Base-by-base conservation (phyloP, 2,888 invertebrate species). In the Ennomos quercinarius region DNA sequence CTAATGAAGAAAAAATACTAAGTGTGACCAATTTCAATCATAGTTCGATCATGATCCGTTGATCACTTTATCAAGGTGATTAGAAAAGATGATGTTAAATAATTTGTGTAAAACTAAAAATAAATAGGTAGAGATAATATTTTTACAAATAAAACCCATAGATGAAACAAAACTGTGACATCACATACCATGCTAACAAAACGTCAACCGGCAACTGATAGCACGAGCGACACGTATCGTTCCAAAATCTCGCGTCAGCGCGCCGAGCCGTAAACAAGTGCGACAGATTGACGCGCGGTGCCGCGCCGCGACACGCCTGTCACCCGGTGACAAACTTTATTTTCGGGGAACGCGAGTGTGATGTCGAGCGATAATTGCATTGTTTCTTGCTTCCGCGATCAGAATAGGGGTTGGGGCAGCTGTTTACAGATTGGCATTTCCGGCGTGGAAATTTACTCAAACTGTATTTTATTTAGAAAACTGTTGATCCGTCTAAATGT, bases 261-360 rank as follows among this genome's bases (percentile, higher is more conserved):
- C 46, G 73, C 72, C 73, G 67, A 65, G 72, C 75, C 75, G 78
- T 83, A 80, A 81, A 81, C 80, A 79, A 80, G 73, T 72, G 76
- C 74, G 80, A 77, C 78, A 77, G 80, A 80, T 77, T 80, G 85
- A 82, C 83, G 77, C 72, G 76, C 76, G 78, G 77, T 77, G 72
- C 69, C 57, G 59, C 57, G 63, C 52, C 57, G 54, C 71, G 69
- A 49, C 46, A 67, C 40, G 68, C 73, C 68, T 68, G 80, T 77
- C 79, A 72, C 57, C 55, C 70, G 61, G 65, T 67, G 76, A 78
- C 80, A 65, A 64, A 73, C 74, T 76, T 77, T 77, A 78, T 77
- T 77, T 80, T 70, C 27, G 27, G 27, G 12, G 51, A 63, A 64
- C 42, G 40, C 44, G 34, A 9, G 43, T 47, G 47, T 37, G 45